Base-by-base conservation (phyloP, 1,140 invertebrate species). In the Brevipalpus yothersi region DNA sequence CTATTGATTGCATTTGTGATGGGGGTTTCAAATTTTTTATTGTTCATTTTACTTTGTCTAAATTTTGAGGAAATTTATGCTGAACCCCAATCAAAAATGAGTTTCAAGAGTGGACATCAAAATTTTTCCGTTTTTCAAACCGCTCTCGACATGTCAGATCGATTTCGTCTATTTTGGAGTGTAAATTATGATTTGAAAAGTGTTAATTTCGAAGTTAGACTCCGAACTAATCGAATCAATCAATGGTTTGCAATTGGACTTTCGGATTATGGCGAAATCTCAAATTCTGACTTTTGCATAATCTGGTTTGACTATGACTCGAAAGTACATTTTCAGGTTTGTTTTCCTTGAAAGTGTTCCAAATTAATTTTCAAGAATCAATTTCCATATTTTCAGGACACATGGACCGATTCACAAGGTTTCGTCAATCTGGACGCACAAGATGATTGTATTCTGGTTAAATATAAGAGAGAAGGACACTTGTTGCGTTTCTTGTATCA, bases 171-270 rank as follows among this genome's bases (percentile, higher is more conserved):
- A 15, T 67, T 64, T 41, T 69, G 68, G 68, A 62, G 57, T 31
- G 54, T 67, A n/a, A 65, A 69, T 54, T 66, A 69, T 23, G 54
- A 64, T 11, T 59, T 61, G 9, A 57, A 65, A 23, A 54, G 17
- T 1, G 61, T 69, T 41, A 58, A 56, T 12, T 61, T 69, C 42
- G 67, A 67, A 53, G 23, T 70, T 0, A 56, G 62, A 60, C 56
- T 63, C 7, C 43, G 21, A 59, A 15, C 15, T 10, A 49, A 49
- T 10, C 49, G 60, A 10, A 65, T 65, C 42, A 60, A 59, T 21
- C 60, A 63, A 49, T 90, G 85, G 85, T 80, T 92, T 63, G 83
- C 84, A 3, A 67, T 93, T 56, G 92, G 92, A 41, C 95, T 95
- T 73, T 95, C 91, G 0, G 80, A 91, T 68, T 80, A 86, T 63